A percentile compares a stretch with the other conserved stretches of the same genome.
phyloP scores from a whole-genome alignment of 2,888 invertebrate genomes.

The Brachypalpus laphriformis region DNA sequence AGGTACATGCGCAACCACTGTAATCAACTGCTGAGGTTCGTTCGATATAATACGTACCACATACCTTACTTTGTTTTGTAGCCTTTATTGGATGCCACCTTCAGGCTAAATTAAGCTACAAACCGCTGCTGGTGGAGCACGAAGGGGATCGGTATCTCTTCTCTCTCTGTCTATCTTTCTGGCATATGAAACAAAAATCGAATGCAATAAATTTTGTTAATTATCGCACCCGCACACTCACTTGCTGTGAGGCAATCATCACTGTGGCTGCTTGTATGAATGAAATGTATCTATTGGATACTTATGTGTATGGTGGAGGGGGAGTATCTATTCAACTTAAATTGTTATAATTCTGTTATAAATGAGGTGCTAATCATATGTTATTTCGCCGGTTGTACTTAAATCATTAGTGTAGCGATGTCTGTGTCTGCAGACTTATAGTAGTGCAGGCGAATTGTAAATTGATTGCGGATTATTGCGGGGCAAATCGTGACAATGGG shows the following conservation, averaged over 20 bases:
- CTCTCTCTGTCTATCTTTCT: conserved; percentile 45
- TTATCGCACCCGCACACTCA: conserved; percentile 58
- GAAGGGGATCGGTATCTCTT: background rate
- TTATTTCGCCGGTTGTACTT: conserved; percentile 54
- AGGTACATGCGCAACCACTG: conserved; percentile 51
- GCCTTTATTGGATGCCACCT: conserved; percentile 53
- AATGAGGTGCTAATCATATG: conserved; percentile 73
- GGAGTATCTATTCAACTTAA: conserved; percentile 55
- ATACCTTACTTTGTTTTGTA: background rate
- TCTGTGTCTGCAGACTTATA: conserved; percentile 3
- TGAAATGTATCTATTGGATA: conserved; percentile 66
- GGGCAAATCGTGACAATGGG: conserved; percentile 14
- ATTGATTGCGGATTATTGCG: conserved; percentile 20
- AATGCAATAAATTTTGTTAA: conserved; percentile 71
- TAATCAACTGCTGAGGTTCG: conserved; percentile 28
- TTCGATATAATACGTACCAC: background rate
- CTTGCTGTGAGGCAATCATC: conserved; percentile 33
- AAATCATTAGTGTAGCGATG: conserved; percentile 11
- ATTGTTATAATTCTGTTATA: conserved; percentile 71
- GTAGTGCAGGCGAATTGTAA: conserved; percentile 3
- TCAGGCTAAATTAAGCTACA: conserved; percentile 56
- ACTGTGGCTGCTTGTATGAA: conserved; percentile 35
- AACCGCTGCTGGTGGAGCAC: background rate
- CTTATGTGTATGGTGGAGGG: conserved; percentile 17
- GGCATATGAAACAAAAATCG: conserved; percentile 51